Percentiles rank a stretch among this genome's conserved stretches.
Conservation (phyloP, 2,888 invertebrate genomes). For the Ochropleura plecta region DNA sequence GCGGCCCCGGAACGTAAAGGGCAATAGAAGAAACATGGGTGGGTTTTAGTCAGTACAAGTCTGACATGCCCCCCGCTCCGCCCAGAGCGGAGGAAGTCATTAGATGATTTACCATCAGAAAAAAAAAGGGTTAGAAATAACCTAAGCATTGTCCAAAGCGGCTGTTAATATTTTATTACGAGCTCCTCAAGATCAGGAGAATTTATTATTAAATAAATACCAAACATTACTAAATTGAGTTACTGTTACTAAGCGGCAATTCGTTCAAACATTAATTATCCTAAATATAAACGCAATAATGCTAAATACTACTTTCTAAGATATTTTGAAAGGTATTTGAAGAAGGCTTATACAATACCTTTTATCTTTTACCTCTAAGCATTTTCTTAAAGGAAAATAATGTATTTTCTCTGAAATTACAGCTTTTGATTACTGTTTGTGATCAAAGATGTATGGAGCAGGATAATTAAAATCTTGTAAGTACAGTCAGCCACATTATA, state of each 20-base stretch:
- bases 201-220: not conserved
- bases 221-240: not conserved
- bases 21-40: too few relatives aligned
- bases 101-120: too few relatives aligned
- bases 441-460: conserved; percentile 49
- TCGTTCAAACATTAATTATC: not conserved
- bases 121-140: too few relatives aligned
- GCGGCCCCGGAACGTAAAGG: too few relatives aligned
- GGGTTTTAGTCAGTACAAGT: too few relatives aligned
- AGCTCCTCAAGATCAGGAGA: not conserved
- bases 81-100: too few relatives aligned
- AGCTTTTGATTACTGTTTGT: conserved; percentile 31
- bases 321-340: conserved; percentile 15
- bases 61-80: too few relatives aligned
- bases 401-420: conserved; percentile 39
- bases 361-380: conserved; percentile 17
- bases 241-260: not conserved
- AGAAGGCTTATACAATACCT: conserved; percentile 35
- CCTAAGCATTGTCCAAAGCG: not conserved
- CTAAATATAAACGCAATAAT: not conserved
- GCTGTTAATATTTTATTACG: not conserved
- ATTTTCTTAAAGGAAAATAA: conserved; percentile 22
- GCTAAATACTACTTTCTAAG: not conserved
- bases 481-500: conserved; percentile 17
- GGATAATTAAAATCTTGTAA: conserved; percentile 35